Conservation (phyloP, 2,113 vertebrate species). For the Hippopotamus amphibius region DNA sequence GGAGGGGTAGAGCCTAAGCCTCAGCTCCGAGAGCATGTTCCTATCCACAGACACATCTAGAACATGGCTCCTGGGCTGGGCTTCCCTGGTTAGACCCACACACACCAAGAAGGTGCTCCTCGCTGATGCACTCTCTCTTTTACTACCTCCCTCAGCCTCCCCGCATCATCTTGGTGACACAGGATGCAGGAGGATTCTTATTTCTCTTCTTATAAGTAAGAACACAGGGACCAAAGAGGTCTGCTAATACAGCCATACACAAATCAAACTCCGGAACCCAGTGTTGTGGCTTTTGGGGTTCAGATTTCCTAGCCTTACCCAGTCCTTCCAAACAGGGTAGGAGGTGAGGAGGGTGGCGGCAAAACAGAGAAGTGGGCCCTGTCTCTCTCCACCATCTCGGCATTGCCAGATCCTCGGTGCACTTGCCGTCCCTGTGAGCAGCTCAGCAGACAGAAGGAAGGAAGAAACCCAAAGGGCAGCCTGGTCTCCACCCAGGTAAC, state of each 20-base stretch:
- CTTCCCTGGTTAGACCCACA: not conserved
- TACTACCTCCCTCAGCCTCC: not conserved
- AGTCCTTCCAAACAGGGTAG: not conserved
- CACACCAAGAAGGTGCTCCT: too few species aligned
- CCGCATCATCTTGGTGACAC: not conserved
- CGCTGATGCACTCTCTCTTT: not conserved
- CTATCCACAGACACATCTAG: too few species aligned
- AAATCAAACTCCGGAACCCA: not conserved
- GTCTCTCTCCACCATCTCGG: not conserved
- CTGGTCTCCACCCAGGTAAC: rapidly evolving
- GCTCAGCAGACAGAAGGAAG: not conserved
- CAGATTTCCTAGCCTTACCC: not conserved
- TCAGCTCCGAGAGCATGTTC: not conserved
- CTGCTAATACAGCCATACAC: not conserved
- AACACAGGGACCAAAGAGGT: not conserved
- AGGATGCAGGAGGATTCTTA: not conserved
- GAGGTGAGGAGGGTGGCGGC: too few species aligned
- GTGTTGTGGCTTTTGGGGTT: not conserved
- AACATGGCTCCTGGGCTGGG: too few species aligned
- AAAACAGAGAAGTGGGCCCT: not conserved
- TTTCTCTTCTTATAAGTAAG: not conserved
- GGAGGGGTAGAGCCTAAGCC: not conserved
- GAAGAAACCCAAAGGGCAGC: not conserved
- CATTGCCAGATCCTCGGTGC: too few species aligned
- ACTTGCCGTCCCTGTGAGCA: not conserved